phyloP scores from a whole-genome alignment of 2,113 vertebrate species.

The Sceloporus undulatus region DNA sequence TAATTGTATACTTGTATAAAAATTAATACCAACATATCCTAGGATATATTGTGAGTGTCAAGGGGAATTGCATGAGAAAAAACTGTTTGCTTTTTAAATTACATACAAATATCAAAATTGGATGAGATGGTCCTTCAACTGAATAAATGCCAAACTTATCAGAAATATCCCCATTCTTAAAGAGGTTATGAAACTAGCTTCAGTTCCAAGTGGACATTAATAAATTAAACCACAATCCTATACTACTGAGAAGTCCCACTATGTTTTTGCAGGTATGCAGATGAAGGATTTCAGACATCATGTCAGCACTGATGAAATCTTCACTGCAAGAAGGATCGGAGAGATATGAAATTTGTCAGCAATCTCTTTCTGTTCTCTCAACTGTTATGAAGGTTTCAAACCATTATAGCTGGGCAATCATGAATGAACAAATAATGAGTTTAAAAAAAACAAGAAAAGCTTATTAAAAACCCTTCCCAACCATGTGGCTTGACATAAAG shows the following conservation, averaged over 20 bases:
- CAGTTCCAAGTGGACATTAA: neutral
- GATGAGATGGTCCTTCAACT: neutral
- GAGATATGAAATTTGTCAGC: too few species aligned
- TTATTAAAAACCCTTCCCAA: neutral
- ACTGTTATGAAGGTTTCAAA: too few species aligned
- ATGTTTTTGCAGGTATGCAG: neutral
- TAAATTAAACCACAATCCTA: neutral
- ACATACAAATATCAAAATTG: neutral
- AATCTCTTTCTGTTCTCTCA: neutral
- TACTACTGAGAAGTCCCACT: neutral
- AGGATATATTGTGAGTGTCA: neutral
- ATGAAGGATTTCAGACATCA: neutral
- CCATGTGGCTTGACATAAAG: neutral
- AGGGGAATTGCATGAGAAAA: neutral
- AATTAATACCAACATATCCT: too few species aligned
- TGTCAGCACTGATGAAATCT: neutral
- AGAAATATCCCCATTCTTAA: neutral
- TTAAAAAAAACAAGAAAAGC: neutral
- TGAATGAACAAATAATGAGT: neutral
- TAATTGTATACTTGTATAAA: neutral
- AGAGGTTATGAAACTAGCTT: neutral
- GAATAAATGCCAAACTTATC: neutral
- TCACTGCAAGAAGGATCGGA: neutral
- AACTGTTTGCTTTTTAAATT: too few species aligned
- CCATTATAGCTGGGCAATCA: neutral